Conservation (phyloP, 2,113 vertebrate species). For the Istiophorus platypterus region DNA sequence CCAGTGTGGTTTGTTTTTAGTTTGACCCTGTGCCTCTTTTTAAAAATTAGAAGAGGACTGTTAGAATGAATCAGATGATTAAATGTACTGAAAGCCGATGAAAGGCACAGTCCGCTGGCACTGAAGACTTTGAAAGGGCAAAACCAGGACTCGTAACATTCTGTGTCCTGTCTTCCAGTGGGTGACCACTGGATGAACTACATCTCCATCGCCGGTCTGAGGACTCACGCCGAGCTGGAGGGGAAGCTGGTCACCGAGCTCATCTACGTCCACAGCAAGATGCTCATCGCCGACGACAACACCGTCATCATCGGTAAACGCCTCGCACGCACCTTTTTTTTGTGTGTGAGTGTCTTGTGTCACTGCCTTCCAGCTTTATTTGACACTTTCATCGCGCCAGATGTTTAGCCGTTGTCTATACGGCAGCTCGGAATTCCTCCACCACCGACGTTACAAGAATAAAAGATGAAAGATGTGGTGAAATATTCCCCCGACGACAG, state of each 20-base stretch:
- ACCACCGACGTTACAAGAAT: not conserved
- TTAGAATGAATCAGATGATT: too few species aligned
- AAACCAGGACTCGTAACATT: not conserved
- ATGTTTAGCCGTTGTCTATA: not conserved
- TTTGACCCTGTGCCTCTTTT: not conserved
- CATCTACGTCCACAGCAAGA: constrained; percentile 98
- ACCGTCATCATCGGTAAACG: constrained; percentile 94
- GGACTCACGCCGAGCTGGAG: constrained; percentile 93
- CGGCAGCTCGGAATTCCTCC: not conserved
- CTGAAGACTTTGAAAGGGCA: too few species aligned
- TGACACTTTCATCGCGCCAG: not conserved
- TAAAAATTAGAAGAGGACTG: too few species aligned
- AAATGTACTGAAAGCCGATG: too few species aligned
- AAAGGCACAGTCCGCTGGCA: too few species aligned
- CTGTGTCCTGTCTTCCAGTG: constrained; percentile 83
- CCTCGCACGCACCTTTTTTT: too few species aligned
- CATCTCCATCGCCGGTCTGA: constrained; percentile 94
- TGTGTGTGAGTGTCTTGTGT: too few species aligned
- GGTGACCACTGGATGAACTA: constrained; percentile 97
- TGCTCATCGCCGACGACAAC: constrained; percentile 96
- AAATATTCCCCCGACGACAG: not conserved
- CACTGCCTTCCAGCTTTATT: too few species aligned
- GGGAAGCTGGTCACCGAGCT: constrained; percentile 93
- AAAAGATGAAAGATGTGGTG: constrained; percentile 30
- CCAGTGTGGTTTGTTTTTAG: too few species aligned